phyloP scores from a whole-genome alignment of 2,797 vertebrate species.

The Micropoecilia bifurca region DNA sequence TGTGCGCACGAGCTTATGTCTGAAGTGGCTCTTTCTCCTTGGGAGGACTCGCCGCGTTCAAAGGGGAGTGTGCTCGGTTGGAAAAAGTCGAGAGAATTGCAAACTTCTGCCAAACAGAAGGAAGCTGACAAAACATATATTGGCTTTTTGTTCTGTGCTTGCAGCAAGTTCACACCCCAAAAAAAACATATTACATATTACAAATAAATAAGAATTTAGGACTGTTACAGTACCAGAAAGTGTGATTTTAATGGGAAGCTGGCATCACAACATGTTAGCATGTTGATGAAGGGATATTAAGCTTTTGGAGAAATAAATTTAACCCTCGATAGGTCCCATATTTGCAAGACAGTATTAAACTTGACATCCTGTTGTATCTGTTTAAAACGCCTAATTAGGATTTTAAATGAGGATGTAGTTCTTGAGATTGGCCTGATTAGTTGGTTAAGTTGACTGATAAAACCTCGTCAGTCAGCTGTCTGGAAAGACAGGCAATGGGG shows the following conservation, averaged over 20 bases:
- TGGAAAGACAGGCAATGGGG: background rate
- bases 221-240: background rate
- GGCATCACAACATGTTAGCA: background rate
- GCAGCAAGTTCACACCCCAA: background rate
- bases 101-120: conserved; percentile 60
- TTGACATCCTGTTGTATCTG: background rate
- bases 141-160: conserved; percentile 9
- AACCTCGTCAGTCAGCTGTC: background rate
- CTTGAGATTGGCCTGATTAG: background rate
- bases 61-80: conserved; percentile 67
- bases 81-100: conserved; percentile 63
- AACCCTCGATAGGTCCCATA: background rate
- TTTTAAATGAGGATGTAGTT: background rate
- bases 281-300: background rate
- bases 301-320: background rate
- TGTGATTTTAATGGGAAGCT: background rate
- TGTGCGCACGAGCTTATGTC: conserved; percentile 78
- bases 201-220: background rate
- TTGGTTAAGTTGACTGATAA: background rate
- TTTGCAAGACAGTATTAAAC: background rate
- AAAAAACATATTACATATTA: background rate
- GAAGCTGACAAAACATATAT: conserved; percentile 49
- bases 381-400: background rate
- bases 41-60: conserved; percentile 74
- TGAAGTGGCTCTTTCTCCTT: conserved; percentile 80